A percentile compares a stretch with the other conserved stretches of the same genome.
These are phyloP conservation scores for Pseudococcus longispinus DNA, from an alignment of 2,888 invertebrate genomes.

Conservation along the genomic window DNA sequence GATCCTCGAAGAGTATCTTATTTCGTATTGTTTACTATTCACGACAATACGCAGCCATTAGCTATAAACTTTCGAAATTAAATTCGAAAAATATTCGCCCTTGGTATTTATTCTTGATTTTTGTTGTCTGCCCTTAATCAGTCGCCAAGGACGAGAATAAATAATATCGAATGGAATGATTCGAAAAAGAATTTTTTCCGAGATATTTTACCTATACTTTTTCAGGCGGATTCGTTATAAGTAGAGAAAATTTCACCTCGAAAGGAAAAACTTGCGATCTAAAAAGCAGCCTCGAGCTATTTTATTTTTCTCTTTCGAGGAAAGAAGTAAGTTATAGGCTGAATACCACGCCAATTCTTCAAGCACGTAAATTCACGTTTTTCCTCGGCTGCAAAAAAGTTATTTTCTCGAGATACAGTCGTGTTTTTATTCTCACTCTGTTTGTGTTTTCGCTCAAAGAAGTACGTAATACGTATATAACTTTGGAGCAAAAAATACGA, in stretches of 20 bases:
- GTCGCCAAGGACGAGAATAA: not conserved
- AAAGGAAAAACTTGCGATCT: not conserved
- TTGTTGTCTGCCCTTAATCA: not conserved
- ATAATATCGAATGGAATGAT: not conserved
- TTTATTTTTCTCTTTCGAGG: not conserved
- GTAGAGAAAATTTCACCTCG: not conserved
- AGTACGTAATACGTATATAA: not conserved
- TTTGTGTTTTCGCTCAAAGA: not conserved
- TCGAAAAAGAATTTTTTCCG: not conserved
- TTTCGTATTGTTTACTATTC: not conserved
- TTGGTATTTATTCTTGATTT: not conserved
- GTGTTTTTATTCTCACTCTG: constrained; percentile 5
- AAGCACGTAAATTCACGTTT: not conserved
- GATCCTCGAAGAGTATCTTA: not conserved
- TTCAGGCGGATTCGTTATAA: not conserved
- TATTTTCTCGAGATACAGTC: not conserved
- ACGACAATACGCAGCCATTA: not conserved
- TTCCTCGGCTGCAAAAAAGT: not conserved
- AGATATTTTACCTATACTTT: not conserved
- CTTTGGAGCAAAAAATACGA: not conserved
- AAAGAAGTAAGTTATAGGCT: not conserved
- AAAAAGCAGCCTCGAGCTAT: not conserved
- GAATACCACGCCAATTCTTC: not conserved
- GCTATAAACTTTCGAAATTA: not conserved
- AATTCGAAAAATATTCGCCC: not conserved